Evolutionary conservation across 2,113 vertebrate genomes (phyloP), one percentile per base, ranked within the genome.

Genomic region (Anhinga anhinga): DNA sequence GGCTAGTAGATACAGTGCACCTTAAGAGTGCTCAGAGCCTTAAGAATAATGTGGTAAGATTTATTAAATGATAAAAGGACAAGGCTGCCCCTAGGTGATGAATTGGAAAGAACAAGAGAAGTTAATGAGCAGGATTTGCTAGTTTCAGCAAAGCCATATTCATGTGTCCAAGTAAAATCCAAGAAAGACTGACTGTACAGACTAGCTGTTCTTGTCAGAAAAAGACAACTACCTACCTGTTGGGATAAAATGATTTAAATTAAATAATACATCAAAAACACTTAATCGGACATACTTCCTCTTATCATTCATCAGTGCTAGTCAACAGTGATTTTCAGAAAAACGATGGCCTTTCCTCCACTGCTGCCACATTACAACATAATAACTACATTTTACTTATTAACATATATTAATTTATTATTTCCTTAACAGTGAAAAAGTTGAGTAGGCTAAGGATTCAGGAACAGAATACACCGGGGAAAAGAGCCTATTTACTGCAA

Each of bases 101-200:
- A 84, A 90, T 11, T 87, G 58, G 70, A 88, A 59, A 73, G 95
- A 89, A 88, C 49, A 55, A 72, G 44, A 63, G 55, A 80, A 62
- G 62, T 65, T 71, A 94, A 95, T 49, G 69, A 95, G 67, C 78
- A 72, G 50, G 27, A 78, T 96, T 86, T 94, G 79, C 94, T 93
- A 83, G 52, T 92, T 93, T 96, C 96, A 95, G 96, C 96, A 97
- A 81, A 93, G 81, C 30, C 71, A 52, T 58, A 95, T 69, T 42
- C 86, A 95, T 63, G 78, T 8, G 27, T 44, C 34, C 55, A 93
- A 83, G 63, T 29, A 62, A 92, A 97, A 94, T 93, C 90, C 82
- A 89, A 90, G 74, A 49, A 90, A 72, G 21, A 83, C n/a, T 40
- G 32, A 67, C 22, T 53, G 34, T 22, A 77, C 72, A 77, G 38